Percentiles rank a stretch among this genome's conserved stretches.
phyloP scores from a whole-genome alignment of 2,113 vertebrate species.

The Seriola aureovittata region DNA sequence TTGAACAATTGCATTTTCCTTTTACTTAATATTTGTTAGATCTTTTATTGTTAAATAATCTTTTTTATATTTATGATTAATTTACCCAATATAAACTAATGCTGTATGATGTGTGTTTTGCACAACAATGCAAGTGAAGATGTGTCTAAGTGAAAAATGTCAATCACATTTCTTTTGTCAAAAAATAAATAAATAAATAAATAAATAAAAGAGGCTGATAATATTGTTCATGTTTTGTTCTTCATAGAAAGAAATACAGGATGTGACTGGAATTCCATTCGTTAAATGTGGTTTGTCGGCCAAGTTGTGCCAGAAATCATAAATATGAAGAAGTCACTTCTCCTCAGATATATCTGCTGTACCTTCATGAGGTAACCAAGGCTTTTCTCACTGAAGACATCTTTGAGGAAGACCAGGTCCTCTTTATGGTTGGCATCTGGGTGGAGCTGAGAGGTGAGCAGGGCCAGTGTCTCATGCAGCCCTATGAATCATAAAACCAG shows the following conservation, averaged over 20 bases:
- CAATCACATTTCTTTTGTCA: too few species aligned
- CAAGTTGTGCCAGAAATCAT: not conserved
- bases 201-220: too few species aligned
- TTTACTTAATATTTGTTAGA: not conserved
- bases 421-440: slow-evolving; percentile 94
- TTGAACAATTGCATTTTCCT: not conserved
- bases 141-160: not conserved
- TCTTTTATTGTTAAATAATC: too few species aligned
- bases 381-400: slow-evolving; percentile 94
- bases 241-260: not conserved
- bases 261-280: not conserved
- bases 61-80: too few species aligned
- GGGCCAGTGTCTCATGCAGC: slow-evolving; percentile 93
- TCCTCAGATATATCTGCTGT: not conserved
- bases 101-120: too few species aligned
- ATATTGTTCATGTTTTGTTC: not conserved
- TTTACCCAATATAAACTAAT: too few species aligned
- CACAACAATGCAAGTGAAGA: not conserved
- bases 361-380: slow-evolving; percentile 95
- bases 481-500: slow-evolving; percentile 75
- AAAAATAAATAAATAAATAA: too few species aligned
- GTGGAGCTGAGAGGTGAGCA: slow-evolving; percentile 94
- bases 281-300: not conserved
- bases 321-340: not conserved
- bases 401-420: slow-evolving; percentile 92